phyloP scores from a whole-genome alignment of 2,113 vertebrate species.

The Muntiacus muntjak region DNA sequence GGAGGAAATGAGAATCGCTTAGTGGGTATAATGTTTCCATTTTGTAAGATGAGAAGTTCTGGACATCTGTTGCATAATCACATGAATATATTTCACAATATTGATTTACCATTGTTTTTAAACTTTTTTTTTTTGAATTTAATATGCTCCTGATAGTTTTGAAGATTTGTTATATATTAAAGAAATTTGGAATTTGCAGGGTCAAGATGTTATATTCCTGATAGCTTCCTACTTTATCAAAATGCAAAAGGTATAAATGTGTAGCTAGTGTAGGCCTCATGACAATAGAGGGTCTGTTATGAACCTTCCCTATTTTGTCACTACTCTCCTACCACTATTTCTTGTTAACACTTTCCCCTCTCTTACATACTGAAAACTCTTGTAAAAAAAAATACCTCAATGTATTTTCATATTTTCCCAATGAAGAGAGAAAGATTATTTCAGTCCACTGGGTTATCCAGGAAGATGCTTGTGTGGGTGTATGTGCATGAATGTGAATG shows the following conservation, averaged over 20 bases:
- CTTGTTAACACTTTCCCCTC: not conserved
- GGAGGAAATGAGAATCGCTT: not conserved
- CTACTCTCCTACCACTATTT: not conserved
- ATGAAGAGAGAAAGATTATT: not conserved
- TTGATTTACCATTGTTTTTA: not conserved
- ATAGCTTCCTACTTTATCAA: not conserved
- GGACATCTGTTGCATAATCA: not conserved
- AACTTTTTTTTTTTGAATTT: not conserved
- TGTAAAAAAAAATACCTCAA: not conserved
- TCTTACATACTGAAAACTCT: not conserved
- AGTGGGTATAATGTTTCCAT: not conserved
- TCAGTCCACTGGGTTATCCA: not conserved
- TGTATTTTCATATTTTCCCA: not conserved
- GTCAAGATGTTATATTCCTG: not conserved
- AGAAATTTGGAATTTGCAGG: not conserved
- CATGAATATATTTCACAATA: not conserved
- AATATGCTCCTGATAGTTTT: not conserved
- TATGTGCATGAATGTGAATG: accelerated
- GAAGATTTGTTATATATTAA: not conserved
- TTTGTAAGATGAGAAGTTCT: not conserved
- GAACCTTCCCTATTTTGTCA: not conserved
- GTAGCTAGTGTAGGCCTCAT: not conserved
- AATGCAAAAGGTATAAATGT: not conserved
- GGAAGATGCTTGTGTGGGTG: not conserved
- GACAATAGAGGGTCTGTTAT: not conserved